phyloP scores from a whole-genome alignment of 2,888 invertebrate species.

The Hypena proboscidalis region DNA sequence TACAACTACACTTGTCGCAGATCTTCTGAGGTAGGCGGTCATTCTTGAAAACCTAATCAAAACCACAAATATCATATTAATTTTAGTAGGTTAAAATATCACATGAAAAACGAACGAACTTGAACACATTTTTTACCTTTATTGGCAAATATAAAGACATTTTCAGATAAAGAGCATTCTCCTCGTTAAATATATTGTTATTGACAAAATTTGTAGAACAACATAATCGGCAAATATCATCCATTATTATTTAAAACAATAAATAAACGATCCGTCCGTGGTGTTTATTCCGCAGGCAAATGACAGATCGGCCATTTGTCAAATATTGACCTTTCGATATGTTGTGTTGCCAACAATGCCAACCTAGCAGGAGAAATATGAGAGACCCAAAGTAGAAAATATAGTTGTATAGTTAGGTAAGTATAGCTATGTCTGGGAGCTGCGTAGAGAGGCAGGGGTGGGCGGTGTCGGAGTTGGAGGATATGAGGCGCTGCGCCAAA shows the following conservation, averaged over 20 bases:
- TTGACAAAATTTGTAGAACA: conserved; percentile 84
- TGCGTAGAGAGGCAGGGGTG: conserved; percentile 53
- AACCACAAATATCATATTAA: conserved; percentile 26
- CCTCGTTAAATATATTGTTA: conserved; percentile 89
- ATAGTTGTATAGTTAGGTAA: conserved; percentile 32
- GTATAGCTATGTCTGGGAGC: conserved; percentile 41
- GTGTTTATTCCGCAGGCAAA: conserved; percentile 64
- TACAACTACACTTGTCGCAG: conserved; percentile 89
- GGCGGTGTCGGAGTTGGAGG: conserved; percentile 66
- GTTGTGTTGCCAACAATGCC: conserved; percentile 63
- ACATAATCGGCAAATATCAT: conserved; percentile 76
- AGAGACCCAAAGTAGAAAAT: conserved; percentile 59
- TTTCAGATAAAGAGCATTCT: conserved; percentile 88
- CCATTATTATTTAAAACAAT: conserved; percentile 61
- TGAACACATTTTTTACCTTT: conserved; percentile 82
- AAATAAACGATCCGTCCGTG: conserved; percentile 44
- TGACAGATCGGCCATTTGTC: conserved; percentile 78
- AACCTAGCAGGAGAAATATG: conserved; percentile 51
- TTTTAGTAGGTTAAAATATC: conserved; percentile 46
- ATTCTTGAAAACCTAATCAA: conserved; percentile 86
- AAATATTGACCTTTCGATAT: conserved; percentile 65
- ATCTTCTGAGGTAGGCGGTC: conserved; percentile 90
- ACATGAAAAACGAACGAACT: conserved; percentile 27
- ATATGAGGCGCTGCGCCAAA: conserved; percentile 80
- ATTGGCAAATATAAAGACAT: conserved; percentile 90